These are phyloP conservation scores for Bryconaethiops microstoma DNA, from an alignment of 2,797 vertebrate species.

Conservation along the genomic window DNA sequence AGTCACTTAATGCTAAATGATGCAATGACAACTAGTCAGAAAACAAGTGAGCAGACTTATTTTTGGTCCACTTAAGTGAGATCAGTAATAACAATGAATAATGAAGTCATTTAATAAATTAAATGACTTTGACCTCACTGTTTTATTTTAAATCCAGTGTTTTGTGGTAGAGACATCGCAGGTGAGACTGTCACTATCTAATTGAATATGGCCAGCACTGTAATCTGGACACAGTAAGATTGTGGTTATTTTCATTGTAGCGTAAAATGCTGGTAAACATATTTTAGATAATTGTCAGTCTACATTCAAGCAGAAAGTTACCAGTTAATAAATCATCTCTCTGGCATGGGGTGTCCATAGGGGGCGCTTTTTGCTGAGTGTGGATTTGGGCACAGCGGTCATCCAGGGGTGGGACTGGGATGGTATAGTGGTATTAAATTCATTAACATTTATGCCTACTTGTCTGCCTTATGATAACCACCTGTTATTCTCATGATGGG, in stretches of 20 bases:
- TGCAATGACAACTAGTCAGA: too few relatives aligned
- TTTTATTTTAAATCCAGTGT: not conserved
- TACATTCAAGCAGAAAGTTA: too few relatives aligned
- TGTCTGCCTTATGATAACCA: slow-evolving; percentile 51
- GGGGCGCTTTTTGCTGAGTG: slow-evolving; percentile 56
- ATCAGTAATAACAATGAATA: not conserved
- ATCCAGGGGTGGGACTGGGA: slow-evolving; percentile 8
- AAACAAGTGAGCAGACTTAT: too few relatives aligned
- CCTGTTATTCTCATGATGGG: slow-evolving; percentile 31
- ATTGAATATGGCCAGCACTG: not conserved
- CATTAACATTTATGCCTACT: slow-evolving; percentile 45
- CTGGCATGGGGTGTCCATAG: slow-evolving; percentile 52
- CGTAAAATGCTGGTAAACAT: not conserved
- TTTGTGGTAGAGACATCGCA: not conserved
- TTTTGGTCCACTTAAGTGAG: too few relatives aligned
- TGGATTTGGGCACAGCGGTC: slow-evolving; percentile 21
- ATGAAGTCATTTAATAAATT: not conserved
- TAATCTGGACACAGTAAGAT: not conserved
- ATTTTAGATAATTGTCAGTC: not conserved
- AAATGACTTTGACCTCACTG: too few relatives aligned
- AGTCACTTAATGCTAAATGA: too few relatives aligned
- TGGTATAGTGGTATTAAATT: slow-evolving; percentile 44
- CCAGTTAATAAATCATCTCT: not conserved
- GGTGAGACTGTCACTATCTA: not conserved
- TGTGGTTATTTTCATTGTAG: not conserved